phyloP scores from a whole-genome alignment of 2,113 vertebrate species.

The Stegostoma tigrinum region DNA sequence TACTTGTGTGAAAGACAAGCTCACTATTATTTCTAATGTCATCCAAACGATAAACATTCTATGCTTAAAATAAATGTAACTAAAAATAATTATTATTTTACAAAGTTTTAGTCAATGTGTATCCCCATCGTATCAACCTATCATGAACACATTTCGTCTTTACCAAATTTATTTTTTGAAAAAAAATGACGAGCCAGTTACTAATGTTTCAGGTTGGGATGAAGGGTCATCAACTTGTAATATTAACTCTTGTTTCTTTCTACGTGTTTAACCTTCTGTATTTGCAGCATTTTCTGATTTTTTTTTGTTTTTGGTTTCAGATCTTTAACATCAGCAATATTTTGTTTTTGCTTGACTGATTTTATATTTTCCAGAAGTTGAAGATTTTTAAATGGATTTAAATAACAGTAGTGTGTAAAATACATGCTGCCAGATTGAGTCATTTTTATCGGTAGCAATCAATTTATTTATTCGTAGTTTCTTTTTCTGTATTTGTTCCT shows the following conservation, averaged over 20 bases:
- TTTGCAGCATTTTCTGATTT: no score
- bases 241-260: no score
- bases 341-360: no score
- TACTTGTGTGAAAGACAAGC: neutral
- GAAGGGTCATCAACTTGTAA: no score
- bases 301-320: no score
- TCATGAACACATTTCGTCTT: neutral
- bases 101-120: neutral
- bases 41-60: no score
- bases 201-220: neutral
- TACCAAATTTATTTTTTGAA: neutral
- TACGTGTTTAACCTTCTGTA: no score
- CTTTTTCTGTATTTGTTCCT: neutral
- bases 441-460: no score
- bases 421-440: neutral
- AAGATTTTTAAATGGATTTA: neutral
- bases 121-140: neutral
- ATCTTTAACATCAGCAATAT: no score
- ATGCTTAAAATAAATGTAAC: neutral
- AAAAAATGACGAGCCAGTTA: neutral
- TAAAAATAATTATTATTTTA: neutral
- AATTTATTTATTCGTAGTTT: no score
- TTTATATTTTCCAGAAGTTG: neutral
- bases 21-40: no score
- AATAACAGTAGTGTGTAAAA: neutral